Conservation (phyloP, 2,113 vertebrate genomes). For the Sebastes schlegelii region DNA sequence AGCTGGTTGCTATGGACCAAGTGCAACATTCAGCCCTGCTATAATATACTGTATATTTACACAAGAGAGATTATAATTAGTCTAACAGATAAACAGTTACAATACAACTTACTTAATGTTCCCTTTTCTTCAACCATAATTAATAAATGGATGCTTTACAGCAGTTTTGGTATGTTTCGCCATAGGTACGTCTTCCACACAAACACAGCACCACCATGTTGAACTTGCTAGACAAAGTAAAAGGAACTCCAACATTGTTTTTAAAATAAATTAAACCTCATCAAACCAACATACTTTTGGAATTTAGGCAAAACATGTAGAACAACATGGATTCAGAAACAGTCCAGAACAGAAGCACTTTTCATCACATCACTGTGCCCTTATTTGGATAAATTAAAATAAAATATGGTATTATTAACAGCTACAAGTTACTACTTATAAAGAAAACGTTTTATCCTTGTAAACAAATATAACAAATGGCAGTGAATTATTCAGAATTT, state of each 20-base stretch:
- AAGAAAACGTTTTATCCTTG: neutral
- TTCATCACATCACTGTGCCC: neutral
- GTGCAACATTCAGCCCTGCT: slow-evolving; percentile 22
- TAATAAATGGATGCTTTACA: slow-evolving; percentile 3
- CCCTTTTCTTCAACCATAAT: slow-evolving; percentile 8
- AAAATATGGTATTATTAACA: neutral
- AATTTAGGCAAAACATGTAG: neutral
- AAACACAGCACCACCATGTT: slow-evolving; percentile 1
- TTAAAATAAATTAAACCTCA: slow-evolving; percentile 9
- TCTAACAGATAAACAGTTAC: slow-evolving; percentile 35
- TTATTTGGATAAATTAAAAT: neutral
- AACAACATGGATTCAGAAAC: slow-evolving; percentile 19
- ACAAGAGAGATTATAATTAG: slow-evolving; percentile 50
- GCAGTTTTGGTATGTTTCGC: slow-evolving; percentile 2
- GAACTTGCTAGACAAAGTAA: slow-evolving; percentile 13
- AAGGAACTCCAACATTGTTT: slow-evolving; percentile 15
- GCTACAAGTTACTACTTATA: neutral
- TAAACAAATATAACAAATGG: neutral
- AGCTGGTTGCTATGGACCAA: slow-evolving; percentile 14
- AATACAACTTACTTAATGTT: slow-evolving; percentile 37
- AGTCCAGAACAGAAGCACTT: slow-evolving; percentile 15
- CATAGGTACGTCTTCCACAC: slow-evolving; percentile 4
- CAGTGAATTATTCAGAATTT: neutral
- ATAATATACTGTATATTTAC: slow-evolving; percentile 35
- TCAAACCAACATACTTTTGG: neutral